Percentiles rank a stretch among this genome's conserved stretches.
phyloP scores from a whole-genome alignment of 2,888 invertebrate genomes.

The Drosophila mulleri region DNA sequence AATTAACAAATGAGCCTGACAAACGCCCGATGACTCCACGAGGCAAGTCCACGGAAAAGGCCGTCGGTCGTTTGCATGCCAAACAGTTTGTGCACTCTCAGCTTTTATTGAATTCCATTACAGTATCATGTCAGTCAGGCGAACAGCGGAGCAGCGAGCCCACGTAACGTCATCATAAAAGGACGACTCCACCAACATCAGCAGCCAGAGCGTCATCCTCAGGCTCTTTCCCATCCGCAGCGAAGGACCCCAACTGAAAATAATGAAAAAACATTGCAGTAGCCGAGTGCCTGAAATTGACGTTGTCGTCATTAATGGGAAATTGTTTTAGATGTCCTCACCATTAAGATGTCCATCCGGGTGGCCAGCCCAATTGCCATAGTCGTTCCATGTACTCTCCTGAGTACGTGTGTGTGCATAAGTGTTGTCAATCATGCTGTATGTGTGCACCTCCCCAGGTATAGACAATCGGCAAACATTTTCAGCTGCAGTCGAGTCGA shows the following conservation, averaged over 20 bases:
- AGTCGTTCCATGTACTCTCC: conserved; percentile 1
- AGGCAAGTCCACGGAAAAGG: conserved; percentile 6
- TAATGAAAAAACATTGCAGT: conserved; percentile 50
- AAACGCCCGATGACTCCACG: conserved; percentile 53
- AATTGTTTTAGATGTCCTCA: conserved; percentile 72
- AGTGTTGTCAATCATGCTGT: conserved; percentile 1
- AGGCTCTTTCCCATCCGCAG: background rate
- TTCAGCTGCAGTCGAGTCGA: too few species aligned
- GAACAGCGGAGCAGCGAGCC: conserved; percentile 12
- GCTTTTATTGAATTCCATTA: conserved; percentile 82
- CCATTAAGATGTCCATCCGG: conserved; percentile 24
- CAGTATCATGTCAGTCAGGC: conserved; percentile 72
- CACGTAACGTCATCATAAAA: conserved; percentile 74
- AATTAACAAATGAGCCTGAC: conserved; percentile 78
- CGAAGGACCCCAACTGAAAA: conserved; percentile 25
- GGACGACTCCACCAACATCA: conserved; percentile 9
- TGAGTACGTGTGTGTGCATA: background rate
- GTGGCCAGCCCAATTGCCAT: conserved; percentile 22
- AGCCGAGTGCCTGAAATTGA: conserved; percentile 40
- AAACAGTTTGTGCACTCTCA: conserved; percentile 78
- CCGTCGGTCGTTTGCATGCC: conserved; percentile 56
- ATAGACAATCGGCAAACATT: background rate
- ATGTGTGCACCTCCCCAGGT: background rate
- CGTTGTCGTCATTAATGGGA: conserved; percentile 70
- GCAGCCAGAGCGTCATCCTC: background rate